These are phyloP conservation scores for Cydia splendana DNA, from an alignment of 1,140 invertebrate species.

Conservation along the genomic window DNA sequence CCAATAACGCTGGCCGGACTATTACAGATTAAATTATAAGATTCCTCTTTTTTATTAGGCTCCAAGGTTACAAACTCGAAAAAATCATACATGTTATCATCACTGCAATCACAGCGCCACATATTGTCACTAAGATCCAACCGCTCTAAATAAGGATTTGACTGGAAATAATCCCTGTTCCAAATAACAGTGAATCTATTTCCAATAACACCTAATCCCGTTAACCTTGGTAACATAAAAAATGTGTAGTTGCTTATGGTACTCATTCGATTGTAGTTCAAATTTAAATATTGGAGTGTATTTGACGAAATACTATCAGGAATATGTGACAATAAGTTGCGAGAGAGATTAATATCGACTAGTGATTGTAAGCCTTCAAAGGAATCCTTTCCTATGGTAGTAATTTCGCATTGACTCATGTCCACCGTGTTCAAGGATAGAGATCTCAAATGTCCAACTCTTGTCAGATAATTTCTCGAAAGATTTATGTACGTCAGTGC, in stretches of 20 bases:
- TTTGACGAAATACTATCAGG: slow-evolving; percentile 81
- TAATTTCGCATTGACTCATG: slow-evolving; percentile 83
- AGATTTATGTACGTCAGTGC: slow-evolving; percentile 81
- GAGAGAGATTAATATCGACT: slow-evolving; percentile 80
- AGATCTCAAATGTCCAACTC: slow-evolving; percentile 80
- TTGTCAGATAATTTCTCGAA: slow-evolving; percentile 83
- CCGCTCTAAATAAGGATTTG: slow-evolving; percentile 81
- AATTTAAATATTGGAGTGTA: slow-evolving; percentile 80
- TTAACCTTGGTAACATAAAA: slow-evolving; percentile 79
- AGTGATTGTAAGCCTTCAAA: slow-evolving; percentile 79
- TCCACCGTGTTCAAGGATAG: slow-evolving; percentile 79
- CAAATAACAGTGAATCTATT: slow-evolving; percentile 84
- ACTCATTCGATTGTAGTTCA: slow-evolving; percentile 80
- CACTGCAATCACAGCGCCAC: slow-evolving; percentile 85
- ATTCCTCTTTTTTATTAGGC: slow-evolving; percentile 80
- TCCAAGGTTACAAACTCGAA: slow-evolving; percentile 81
- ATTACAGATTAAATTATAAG: slow-evolving; percentile 78
- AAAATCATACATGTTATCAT: slow-evolving; percentile 79
- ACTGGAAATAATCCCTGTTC: slow-evolving; percentile 80
- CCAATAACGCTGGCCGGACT: slow-evolving; percentile 82
- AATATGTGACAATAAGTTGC: slow-evolving; percentile 80
- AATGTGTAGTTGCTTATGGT: slow-evolving; percentile 80
- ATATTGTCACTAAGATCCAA: slow-evolving; percentile 84
- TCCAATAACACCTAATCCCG: slow-evolving; percentile 81
- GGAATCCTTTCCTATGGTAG: slow-evolving; percentile 76